These are phyloP conservation scores for Drosophila bipectinata DNA, from an alignment of 1,140 invertebrate species.

Conservation along the genomic window DNA sequence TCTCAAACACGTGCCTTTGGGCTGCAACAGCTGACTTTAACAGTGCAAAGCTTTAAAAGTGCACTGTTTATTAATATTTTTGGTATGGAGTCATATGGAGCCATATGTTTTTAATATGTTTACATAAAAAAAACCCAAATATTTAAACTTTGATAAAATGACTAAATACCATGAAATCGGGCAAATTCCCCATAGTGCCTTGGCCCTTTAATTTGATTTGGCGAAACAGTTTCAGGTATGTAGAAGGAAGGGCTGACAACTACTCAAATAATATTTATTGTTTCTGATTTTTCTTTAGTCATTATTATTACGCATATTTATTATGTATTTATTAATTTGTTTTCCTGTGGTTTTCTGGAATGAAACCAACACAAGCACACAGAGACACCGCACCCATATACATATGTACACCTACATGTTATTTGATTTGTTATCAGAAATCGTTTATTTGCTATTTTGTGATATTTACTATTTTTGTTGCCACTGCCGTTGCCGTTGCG, in stretches of 20 bases:
- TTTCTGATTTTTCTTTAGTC: slow-evolving; percentile 81
- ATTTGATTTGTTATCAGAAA: slow-evolving; percentile 76
- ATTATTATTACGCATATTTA: slow-evolving; percentile 79
- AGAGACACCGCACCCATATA: neutral
- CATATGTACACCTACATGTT: slow-evolving; percentile 35
- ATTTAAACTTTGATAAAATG: too few relatives aligned
- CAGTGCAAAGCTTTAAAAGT: too few relatives aligned
- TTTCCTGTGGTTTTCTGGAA: slow-evolving; percentile 64
- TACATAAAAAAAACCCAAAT: too few relatives aligned
- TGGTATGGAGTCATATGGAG: too few relatives aligned
- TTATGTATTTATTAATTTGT: slow-evolving; percentile 81
- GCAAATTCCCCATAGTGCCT: too few relatives aligned
- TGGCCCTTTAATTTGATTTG: slow-evolving; percentile 25
- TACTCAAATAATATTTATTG: slow-evolving; percentile 79
- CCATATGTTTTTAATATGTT: too few relatives aligned
- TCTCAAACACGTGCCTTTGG: too few relatives aligned
- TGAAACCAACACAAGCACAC: slow-evolving; percentile 1
- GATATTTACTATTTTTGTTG: slow-evolving; percentile 15
- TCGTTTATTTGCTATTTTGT: slow-evolving; percentile 16
- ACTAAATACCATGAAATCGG: too few relatives aligned
- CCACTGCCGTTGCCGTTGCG: slow-evolving; percentile 25
- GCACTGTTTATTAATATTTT: too few relatives aligned
- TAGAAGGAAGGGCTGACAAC: slow-evolving; percentile 22
- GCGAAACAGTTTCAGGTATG: neutral
- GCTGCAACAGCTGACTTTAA: too few relatives aligned